Evolutionary conservation across 2,888 invertebrate species (phyloP).

Genomic region (Dolomedes plantarius): DNA sequence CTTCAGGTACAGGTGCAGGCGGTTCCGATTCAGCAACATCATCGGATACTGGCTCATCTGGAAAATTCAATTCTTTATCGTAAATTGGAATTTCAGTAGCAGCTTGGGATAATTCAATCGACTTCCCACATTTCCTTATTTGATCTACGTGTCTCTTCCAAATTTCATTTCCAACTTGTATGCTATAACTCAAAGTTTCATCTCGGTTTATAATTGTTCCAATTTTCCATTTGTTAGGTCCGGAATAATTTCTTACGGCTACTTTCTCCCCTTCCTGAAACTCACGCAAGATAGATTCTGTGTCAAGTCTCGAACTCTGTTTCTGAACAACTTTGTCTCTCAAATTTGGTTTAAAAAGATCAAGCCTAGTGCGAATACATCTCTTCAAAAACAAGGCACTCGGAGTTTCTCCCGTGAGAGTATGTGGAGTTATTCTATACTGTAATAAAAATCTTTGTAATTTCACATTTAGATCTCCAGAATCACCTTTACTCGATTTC

Average conservation of each 20-base stretch:
- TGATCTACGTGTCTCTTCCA: slow-evolving; percentile 47
- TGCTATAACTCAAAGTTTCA: slow-evolving; percentile 43
- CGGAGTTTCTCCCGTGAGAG: slow-evolving; percentile 43
- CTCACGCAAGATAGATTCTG: slow-evolving; percentile 49
- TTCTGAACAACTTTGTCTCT: slow-evolving; percentile 30
- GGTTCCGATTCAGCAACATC: slow-evolving; percentile 44
- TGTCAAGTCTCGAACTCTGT: slow-evolving; percentile 43
- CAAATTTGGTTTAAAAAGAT: slow-evolving; percentile 35
- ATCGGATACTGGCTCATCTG: slow-evolving; percentile 49
- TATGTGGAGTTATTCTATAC: slow-evolving; percentile 45
- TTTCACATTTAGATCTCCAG: slow-evolving; percentile 76
- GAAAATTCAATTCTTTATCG: slow-evolving; percentile 47
- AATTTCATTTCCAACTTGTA: slow-evolving; percentile 49
- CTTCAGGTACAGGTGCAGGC: slow-evolving; percentile 39
- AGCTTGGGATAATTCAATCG: slow-evolving; percentile 43
- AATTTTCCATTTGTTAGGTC: slow-evolving; percentile 42
- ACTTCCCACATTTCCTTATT: slow-evolving; percentile 45
- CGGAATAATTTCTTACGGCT: slow-evolving; percentile 44
- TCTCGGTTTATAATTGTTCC: slow-evolving; percentile 44
- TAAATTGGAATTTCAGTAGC: slow-evolving; percentile 44
- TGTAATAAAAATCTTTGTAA: slow-evolving; percentile 50
- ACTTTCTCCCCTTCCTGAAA: slow-evolving; percentile 54
- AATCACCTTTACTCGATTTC: slow-evolving; percentile 46
- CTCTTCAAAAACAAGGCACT: slow-evolving; percentile 48
- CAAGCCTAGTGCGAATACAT: slow-evolving; percentile 34